Conservation (phyloP, 1,140 invertebrate species). For the Mactra quadrangularis region DNA sequence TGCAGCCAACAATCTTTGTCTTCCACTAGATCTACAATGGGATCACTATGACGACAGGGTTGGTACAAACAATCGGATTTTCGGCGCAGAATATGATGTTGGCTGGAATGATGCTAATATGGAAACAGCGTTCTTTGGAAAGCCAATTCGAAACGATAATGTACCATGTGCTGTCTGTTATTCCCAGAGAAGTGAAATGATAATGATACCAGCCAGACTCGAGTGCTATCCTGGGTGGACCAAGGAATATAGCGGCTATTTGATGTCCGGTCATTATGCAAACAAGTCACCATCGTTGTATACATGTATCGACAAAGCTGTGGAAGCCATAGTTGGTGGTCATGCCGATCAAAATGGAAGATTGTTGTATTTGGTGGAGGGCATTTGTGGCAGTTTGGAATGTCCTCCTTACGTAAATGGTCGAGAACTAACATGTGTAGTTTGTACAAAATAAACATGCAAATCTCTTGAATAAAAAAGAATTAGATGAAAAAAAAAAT, state of each 20-base stretch:
- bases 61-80: not conserved
- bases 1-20: conserved; percentile 3
- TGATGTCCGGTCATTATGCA: conserved; percentile 42
- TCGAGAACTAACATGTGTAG: conserved; percentile 64
- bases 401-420: conserved; percentile 66
- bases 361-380: conserved; percentile 61
- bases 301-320: conserved; percentile 60
- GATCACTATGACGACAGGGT: not conserved
- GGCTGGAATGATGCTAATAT: not conserved
- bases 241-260: conserved; percentile 62
- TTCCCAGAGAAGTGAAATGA: conserved; percentile 10
- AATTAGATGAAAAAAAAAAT: too few relatives aligned
- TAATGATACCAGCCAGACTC: conserved; percentile 61
- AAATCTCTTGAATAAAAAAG: too few relatives aligned
- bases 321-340: conserved; percentile 41
- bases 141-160: conserved; percentile 17
- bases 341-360: conserved; percentile 31
- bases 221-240: conserved; percentile 52
- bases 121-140: not conserved
- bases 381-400: conserved; percentile 52
- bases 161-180: conserved; percentile 62
- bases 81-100: conserved; percentile 24
- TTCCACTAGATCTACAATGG: conserved; percentile 9
- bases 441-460: conserved; percentile 64
- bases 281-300: conserved; percentile 33